Evolutionary conservation across 2,113 vertebrate genomes (phyloP), one percentile per base, ranked within the genome.

Genomic region (Podarcis muralis): DNA sequence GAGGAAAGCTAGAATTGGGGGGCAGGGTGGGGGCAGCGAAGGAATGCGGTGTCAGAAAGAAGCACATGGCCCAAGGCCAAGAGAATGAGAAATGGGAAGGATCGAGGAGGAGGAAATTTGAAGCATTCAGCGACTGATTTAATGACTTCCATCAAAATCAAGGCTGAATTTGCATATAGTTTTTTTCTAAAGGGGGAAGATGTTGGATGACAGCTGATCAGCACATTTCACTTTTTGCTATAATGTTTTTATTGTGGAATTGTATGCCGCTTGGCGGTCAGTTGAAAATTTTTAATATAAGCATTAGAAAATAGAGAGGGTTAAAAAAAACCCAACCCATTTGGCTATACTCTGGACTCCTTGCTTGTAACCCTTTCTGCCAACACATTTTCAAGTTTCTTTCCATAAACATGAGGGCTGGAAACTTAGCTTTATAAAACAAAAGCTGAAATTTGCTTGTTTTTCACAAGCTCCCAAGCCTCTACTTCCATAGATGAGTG

Each of bases 1-100:
- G 66, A 98, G 97, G 74, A 98, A 99, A 16, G 98, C 98, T 99
- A 91, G 62, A 86, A 59, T 83, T 81, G 90, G 83, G 62, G 11
- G 76, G 13, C 7, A 3, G 77, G 66, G 72, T 27, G 9, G 32
- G 18, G 35, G 48, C 2, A 75, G 72, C 18, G 32, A 83, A 76
- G 23, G n/a, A 35, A 23, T 5, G 5, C 16, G 23, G 7, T 1
- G 9, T 6, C 18, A 57, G 25, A 13, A 11, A 1, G 0, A 81
- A 40, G 35, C 22, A 53, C 37, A 40, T 25, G 27, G 12, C n/a
- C 48, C 68, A 20, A 13, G 35, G 12, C 30, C 48, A 80, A 35
- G 32, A 69, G 1, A 25, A 23, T 7, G 22, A 32, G 2, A 23
- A 3, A 18, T 68, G 40, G 65, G 18, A 13, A 72, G n/a, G 72